A percentile compares a stretch with the other conserved stretches of the same genome.
Evolutionary conservation across 2,113 vertebrate genomes (phyloP).

Genomic region (Phaethon lepturus): DNA sequence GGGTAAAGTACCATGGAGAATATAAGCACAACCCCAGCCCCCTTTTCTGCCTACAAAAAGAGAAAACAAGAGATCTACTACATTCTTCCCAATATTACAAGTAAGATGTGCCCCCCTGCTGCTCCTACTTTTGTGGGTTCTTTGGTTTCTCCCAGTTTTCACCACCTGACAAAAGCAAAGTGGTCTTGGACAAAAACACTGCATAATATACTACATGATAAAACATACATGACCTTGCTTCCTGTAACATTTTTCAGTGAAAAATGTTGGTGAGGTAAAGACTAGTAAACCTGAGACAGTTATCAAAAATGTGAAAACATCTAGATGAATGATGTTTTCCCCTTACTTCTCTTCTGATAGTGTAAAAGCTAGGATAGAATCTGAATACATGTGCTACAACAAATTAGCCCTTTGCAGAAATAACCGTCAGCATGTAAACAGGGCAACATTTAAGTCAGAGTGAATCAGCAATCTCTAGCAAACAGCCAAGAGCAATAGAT

Average conservation of each 20-base stretch:
- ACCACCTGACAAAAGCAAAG: background rate
- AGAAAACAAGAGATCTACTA: background rate
- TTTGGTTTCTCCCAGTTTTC: background rate
- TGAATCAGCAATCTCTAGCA: constrained; percentile 29
- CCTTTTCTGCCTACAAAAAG: background rate
- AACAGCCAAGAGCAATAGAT: background rate
- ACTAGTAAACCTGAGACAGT: background rate
- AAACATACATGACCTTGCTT: background rate
- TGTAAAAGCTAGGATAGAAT: background rate
- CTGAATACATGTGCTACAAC: background rate
- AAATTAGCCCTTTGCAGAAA: constrained; percentile 1
- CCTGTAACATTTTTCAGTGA: background rate
- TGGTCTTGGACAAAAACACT: background rate
- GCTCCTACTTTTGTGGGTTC: background rate
- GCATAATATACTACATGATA: background rate
- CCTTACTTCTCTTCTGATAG: background rate
- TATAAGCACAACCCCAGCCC: background rate
- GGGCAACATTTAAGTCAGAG: constrained; percentile 47
- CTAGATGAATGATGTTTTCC: background rate
- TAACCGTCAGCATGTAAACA: constrained; percentile 36
- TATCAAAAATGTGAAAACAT: background rate
- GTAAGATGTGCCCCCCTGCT: background rate
- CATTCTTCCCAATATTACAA: background rate
- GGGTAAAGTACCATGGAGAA: background rate
- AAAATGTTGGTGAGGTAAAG: background rate